These are phyloP conservation scores for Macquaria australasica DNA, from an alignment of 2,113 vertebrate species.

Conservation along the genomic window DNA sequence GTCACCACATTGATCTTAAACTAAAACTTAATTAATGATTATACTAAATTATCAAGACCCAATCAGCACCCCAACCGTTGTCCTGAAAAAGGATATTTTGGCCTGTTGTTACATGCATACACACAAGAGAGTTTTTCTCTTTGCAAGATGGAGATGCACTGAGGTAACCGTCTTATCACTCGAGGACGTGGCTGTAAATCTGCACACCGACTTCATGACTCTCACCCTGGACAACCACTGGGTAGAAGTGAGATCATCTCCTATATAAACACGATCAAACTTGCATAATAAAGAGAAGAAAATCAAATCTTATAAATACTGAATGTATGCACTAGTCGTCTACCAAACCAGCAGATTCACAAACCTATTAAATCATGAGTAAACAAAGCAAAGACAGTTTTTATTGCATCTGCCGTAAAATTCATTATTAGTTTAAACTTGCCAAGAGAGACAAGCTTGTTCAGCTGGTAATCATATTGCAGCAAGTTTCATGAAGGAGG, in stretches of 20 bases:
- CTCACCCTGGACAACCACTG: neutral
- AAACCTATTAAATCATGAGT: constrained; percentile 19
- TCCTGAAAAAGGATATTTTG: neutral
- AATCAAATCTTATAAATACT: neutral
- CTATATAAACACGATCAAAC: neutral
- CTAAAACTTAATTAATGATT: too few relatives aligned
- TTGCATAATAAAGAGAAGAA: neutral
- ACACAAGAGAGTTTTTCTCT: neutral
- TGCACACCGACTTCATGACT: neutral
- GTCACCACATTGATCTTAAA: neutral
- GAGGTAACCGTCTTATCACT: neutral
- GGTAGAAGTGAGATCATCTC: neutral
- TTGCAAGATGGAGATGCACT: neutral
- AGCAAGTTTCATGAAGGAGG: constrained; percentile 11
- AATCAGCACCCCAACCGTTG: neutral
- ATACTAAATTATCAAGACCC: neutral
- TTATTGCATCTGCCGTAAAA: constrained; percentile 40
- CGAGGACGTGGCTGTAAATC: neutral
- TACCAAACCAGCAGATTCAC: neutral
- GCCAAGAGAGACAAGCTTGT: constrained; percentile 33
- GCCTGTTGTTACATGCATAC: neutral
- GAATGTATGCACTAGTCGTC: neutral
- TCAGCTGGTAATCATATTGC: constrained; percentile 35
- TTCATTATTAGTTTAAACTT: constrained; percentile 37
- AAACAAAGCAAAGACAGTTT: constrained; percentile 33